Conservation (phyloP, 2,797 vertebrate genomes). For the Cynopterus sphinx region DNA sequence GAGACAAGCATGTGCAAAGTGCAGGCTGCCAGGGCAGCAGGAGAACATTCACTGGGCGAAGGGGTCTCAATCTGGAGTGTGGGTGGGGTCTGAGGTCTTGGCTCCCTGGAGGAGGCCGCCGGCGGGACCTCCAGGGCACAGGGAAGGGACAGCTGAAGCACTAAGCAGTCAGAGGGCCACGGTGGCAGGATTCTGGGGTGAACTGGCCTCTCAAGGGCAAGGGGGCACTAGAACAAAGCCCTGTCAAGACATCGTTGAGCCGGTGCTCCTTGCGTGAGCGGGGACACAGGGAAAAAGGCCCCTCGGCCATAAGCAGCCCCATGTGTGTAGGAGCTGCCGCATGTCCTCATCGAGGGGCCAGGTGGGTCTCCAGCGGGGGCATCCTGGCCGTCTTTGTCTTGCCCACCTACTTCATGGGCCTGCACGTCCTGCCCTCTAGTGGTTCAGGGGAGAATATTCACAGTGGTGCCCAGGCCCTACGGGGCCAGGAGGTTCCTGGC, state of each 20-base stretch:
- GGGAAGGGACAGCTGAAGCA: conserved; percentile 48
- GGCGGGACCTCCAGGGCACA: conserved; percentile 60
- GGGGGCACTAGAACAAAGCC: background rate
- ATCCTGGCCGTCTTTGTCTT: background rate
- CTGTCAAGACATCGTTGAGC: background rate
- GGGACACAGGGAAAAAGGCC: background rate
- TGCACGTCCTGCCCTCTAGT: conserved; percentile 69
- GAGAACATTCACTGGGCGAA: conserved; percentile 8
- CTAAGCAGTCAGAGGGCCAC: conserved; percentile 46
- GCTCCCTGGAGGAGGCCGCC: conserved; percentile 69
- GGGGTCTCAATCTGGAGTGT: conserved; percentile 42
- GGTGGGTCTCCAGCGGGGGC: background rate
- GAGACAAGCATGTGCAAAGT: conserved; percentile 52
- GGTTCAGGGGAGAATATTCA: conserved; percentile 83
- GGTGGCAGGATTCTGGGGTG: background rate
- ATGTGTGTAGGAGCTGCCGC: background rate
- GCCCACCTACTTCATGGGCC: conserved; percentile 27
- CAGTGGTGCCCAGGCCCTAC: conserved; percentile 83
- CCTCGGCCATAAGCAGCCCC: background rate
- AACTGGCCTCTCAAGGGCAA: background rate
- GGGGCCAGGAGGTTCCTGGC: conserved; percentile 58
- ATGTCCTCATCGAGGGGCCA: background rate
- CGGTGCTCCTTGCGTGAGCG: background rate
- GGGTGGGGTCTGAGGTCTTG: conserved; percentile 56
- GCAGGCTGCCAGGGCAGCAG: conserved; percentile 64